A percentile compares a stretch with the other conserved stretches of the same genome.
Conservation (phyloP, 1,140 invertebrate genomes). For the Drosophila erecta region DNA sequence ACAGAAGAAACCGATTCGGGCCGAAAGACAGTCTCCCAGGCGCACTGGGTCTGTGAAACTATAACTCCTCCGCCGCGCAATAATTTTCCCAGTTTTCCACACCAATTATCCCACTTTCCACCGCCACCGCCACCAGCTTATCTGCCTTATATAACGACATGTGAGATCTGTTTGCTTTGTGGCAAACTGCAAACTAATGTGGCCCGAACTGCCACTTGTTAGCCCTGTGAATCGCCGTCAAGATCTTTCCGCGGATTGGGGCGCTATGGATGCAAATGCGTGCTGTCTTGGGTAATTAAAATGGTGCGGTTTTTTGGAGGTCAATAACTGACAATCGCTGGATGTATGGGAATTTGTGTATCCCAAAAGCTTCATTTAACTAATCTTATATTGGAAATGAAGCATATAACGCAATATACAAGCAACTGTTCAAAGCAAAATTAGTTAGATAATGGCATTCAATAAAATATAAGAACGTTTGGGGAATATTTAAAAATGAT, state of each 20-base stretch:
- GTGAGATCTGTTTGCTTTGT: constrained; percentile 47
- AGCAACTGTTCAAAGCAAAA: too few relatives aligned
- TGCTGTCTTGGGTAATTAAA: constrained; percentile 11
- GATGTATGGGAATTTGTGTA: too few relatives aligned
- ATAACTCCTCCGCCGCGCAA: constrained; percentile 37
- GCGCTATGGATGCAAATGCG: not conserved
- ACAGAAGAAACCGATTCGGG: constrained; percentile 1
- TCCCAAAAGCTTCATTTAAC: not conserved
- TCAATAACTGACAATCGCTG: constrained; percentile 11
- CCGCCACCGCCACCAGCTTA: constrained; percentile 18
- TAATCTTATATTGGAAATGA: not conserved
- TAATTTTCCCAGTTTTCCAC: constrained; percentile 60
- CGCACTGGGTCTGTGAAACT: constrained; percentile 55
- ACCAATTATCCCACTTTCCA: constrained; percentile 72
- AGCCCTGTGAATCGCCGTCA: constrained; percentile 26
- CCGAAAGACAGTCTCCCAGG: constrained; percentile 9
- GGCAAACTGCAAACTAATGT: constrained; percentile 33
- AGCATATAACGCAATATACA: too few relatives aligned
- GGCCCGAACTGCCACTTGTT: constrained; percentile 40
- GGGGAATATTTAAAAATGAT: too few relatives aligned
- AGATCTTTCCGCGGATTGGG: constrained; percentile 11
- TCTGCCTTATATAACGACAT: constrained; percentile 59
- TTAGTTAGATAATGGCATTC: too few relatives aligned
- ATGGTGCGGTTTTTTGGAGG: constrained; percentile 8
- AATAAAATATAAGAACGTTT: too few relatives aligned